phyloP scores from a whole-genome alignment of 2,888 invertebrate species.

The Oscheius sp. region DNA sequence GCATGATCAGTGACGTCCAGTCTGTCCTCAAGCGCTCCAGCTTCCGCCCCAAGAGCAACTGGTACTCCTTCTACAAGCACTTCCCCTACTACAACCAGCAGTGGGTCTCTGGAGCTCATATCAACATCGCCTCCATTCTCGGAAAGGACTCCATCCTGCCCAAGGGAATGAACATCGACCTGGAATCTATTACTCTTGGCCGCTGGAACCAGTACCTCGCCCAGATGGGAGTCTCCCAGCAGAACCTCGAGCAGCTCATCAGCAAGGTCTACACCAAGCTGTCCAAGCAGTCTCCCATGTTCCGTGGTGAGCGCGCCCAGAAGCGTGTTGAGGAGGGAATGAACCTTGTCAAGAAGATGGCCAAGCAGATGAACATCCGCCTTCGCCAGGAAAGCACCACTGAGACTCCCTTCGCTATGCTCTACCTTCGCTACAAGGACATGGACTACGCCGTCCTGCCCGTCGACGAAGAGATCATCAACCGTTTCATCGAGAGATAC shows the following conservation, averaged over 20 bases:
- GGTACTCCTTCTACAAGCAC: conserved; percentile 44
- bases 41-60: conserved; percentile 17
- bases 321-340: conserved; percentile 44
- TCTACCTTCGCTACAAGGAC: conserved; percentile 59
- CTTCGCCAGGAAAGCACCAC: conserved; percentile 37
- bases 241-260: conserved; percentile 54
- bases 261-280: conserved; percentile 44
- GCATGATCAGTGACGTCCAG: conserved; percentile 8
- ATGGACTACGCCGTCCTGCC: conserved; percentile 63
- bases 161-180: conserved; percentile 43
- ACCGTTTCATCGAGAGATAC: conserved; percentile 43
- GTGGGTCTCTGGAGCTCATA: conserved; percentile 45
- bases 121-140: conserved; percentile 59
- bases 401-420: conserved; percentile 47
- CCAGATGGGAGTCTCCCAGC: conserved; percentile 58
- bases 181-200: conserved; percentile 55
- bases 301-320: conserved; percentile 8
- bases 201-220: conserved; percentile 59
- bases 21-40: not conserved
- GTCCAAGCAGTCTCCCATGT: not conserved
- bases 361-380: conserved; percentile 57
- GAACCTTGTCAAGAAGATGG: conserved; percentile 50
- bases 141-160: conserved; percentile 56
- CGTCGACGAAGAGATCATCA: conserved; percentile 48
- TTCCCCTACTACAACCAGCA: conserved; percentile 54